Conservation (phyloP, 92 coral and sea anemone species). For the Epizoanthus ramosus region DNA sequence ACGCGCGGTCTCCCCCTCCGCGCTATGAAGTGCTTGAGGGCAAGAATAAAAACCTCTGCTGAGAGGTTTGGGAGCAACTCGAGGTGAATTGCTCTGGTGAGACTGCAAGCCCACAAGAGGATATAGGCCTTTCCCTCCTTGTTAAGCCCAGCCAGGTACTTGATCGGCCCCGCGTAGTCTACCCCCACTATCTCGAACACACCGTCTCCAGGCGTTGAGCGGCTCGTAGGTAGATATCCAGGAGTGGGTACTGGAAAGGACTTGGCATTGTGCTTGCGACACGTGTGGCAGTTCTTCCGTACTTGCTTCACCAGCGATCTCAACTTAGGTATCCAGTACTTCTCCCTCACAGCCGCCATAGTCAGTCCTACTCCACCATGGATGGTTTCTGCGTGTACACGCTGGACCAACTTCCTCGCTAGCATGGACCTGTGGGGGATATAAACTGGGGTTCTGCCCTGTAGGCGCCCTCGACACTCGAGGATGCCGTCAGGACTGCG, state of each 20-base stretch:
- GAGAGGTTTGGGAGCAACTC: background rate
- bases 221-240: background rate
- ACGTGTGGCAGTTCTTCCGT: background rate
- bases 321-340: background rate
- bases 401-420: constrained; percentile 6
- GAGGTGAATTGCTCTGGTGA: constrained; percentile 13
- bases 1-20: constrained; percentile 8
- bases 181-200: background rate
- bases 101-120: constrained; percentile 24
- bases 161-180: background rate
- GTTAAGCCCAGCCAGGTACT: background rate
- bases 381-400: background rate
- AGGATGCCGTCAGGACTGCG: background rate
- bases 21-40: constrained; percentile 15
- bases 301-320: background rate
- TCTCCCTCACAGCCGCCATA: background rate
- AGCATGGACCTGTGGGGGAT: background rate
- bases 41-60: background rate
- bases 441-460: background rate
- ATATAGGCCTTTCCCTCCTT: constrained; percentile 14
- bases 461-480: background rate
- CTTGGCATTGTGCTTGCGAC: background rate
- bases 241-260: background rate
- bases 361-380: constrained; percentile 2
- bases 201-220: background rate